These are phyloP conservation scores for Megaceryle maxima DNA, from an alignment of 2,113 vertebrate genomes.

Conservation along the genomic window DNA sequence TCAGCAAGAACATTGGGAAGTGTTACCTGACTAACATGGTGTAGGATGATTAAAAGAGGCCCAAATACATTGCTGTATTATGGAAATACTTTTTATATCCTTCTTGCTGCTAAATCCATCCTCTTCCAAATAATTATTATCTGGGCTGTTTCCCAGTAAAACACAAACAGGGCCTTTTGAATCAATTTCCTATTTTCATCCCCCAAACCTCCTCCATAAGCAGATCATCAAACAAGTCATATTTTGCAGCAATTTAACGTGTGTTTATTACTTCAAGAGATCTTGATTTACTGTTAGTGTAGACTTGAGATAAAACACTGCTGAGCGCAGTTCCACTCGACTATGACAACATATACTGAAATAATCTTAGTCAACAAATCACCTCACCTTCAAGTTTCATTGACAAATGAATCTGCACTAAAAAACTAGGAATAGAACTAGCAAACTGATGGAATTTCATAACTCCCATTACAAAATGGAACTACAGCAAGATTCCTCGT, in stretches of 20 bases:
- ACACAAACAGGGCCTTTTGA: neutral
- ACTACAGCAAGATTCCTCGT: neutral
- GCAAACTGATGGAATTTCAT: neutral
- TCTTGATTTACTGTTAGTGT: neutral
- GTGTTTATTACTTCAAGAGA: neutral
- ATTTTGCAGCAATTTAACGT: neutral
- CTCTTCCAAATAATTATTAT: neutral
- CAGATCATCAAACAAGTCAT: neutral
- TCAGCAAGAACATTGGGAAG: neutral
- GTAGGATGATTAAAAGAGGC: neutral
- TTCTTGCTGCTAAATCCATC: neutral
- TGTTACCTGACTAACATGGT: neutral
- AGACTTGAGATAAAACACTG: neutral
- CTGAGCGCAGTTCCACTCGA: neutral
- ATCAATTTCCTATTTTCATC: neutral
- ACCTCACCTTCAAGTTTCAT: neutral
- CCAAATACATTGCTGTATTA: neutral
- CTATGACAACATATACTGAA: neutral
- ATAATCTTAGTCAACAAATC: neutral
- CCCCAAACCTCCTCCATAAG: neutral
- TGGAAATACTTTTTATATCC: neutral
- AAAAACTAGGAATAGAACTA: neutral
- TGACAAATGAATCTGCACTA: neutral
- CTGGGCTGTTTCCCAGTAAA: neutral
- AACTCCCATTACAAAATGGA: neutral